A percentile compares a stretch with the other conserved stretches of the same genome.
Evolutionary conservation across 1,140 invertebrate species (phyloP).

Genomic region (Sweltsa coloradensis): DNA sequence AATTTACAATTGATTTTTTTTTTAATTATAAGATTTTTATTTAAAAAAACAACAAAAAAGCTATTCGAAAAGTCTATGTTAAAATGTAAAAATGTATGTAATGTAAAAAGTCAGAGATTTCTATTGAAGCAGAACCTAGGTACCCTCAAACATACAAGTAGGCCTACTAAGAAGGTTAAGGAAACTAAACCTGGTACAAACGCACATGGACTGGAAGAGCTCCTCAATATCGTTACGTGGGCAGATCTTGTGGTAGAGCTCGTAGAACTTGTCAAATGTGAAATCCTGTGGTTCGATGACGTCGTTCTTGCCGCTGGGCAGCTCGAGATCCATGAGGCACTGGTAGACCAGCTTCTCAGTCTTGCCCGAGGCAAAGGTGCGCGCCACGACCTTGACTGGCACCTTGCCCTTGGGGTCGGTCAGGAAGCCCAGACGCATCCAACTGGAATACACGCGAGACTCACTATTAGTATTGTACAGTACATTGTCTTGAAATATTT

Average conservation of each 20-base stretch:
- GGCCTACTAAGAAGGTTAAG: neutral
- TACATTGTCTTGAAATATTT: no score
- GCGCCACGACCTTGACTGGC: slow-evolving; percentile 89
- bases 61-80: no score
- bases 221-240: slow-evolving; percentile 98
- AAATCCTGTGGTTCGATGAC: slow-evolving; percentile 90
- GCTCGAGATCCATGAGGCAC: slow-evolving; percentile 81
- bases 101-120: no score
- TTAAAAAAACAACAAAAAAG: no score
- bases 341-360: slow-evolving; percentile 98
- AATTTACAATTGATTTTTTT: neutral
- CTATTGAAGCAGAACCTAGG: no score
- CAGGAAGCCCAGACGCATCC: slow-evolving; percentile 91
- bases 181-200: neutral
- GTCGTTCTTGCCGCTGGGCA: slow-evolving; percentile 94
- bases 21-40: no score
- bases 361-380: slow-evolving; percentile 96
- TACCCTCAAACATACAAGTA: neutral
- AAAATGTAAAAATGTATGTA: no score
- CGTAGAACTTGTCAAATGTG: slow-evolving; percentile 98
- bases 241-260: slow-evolving; percentile 97
- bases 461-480: no score
- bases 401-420: slow-evolving; percentile 92
- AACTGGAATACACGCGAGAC: slow-evolving; percentile 57
- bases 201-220: slow-evolving; percentile 90